These are phyloP conservation scores for Tolypeutes matacus DNA, from an alignment of 2,797 vertebrate genomes.

Conservation along the genomic window DNA sequence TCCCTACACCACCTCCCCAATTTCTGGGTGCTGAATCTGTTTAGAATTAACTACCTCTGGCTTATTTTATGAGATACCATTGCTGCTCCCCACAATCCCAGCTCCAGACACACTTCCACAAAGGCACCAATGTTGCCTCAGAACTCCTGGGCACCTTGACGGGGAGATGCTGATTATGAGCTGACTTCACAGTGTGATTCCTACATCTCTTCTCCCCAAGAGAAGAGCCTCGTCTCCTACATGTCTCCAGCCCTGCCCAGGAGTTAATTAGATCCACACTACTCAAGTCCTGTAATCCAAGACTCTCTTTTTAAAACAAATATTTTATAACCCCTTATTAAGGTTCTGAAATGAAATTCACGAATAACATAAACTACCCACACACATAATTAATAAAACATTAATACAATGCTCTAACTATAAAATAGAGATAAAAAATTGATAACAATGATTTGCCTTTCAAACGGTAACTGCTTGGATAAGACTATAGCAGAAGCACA, in stretches of 20 bases:
- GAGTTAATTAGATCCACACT: neutral
- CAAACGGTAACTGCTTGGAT: neutral
- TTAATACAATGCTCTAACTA: neutral
- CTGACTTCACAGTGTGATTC: neutral
- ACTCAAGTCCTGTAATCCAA: neutral
- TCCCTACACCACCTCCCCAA: neutral
- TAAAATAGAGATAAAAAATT: neutral
- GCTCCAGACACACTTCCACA: neutral
- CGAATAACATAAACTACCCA: neutral
- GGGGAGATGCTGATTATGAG: neutral
- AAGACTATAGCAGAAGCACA: neutral
- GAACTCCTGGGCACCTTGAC: neutral
- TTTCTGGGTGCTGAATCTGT: neutral
- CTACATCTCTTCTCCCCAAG: neutral
- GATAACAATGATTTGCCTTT: neutral
- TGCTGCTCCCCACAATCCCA: neutral
- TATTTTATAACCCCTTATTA: slow-evolving; percentile 28
- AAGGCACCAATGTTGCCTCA: neutral
- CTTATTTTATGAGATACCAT: neutral
- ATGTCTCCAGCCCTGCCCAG: neutral
- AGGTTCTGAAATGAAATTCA: slow-evolving; percentile 9
- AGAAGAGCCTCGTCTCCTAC: neutral
- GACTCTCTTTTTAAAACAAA: slow-evolving; percentile 11
- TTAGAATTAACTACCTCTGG: neutral
- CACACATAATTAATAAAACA: slow-evolving; percentile 38